Conservation (phyloP, 2,888 invertebrate species). For the Torymus aiolomorphi region DNA sequence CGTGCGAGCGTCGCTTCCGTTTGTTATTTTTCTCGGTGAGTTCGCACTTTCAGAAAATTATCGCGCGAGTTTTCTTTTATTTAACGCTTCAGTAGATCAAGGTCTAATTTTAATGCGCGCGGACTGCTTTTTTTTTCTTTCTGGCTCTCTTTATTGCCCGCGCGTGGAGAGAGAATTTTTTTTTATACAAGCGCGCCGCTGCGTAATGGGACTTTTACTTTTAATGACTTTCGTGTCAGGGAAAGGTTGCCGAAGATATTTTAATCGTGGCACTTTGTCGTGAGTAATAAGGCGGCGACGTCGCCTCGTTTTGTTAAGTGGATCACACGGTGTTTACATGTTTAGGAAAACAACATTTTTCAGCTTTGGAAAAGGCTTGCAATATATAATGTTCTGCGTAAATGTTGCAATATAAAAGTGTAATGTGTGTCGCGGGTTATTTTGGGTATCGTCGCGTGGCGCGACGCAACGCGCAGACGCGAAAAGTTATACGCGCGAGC, state of each 20-base stretch:
- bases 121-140: constrained; percentile 11
- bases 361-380: too few species aligned
- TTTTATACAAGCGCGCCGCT: too few species aligned
- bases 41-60: constrained; percentile 45
- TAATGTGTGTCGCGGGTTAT: neutral
- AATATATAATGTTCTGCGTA: too few species aligned
- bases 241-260: too few species aligned
- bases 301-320: too few species aligned
- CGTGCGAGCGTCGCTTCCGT: constrained; percentile 9
- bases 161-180: too few species aligned
- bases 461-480: neutral
- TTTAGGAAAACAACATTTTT: too few species aligned
- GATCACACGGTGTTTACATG: too few species aligned
- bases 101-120: constrained; percentile 33
- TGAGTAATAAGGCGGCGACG: too few species aligned
- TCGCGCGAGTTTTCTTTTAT: constrained; percentile 11
- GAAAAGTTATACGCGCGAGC: neutral
- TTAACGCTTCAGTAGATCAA: constrained; percentile 33
- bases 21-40: constrained; percentile 34
- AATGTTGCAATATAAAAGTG: too few species aligned
- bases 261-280: too few species aligned
- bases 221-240: neutral
- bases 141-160: neutral
- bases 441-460: neutral
- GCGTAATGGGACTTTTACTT: constrained; percentile 23